These are phyloP conservation scores for Prionailurus bengalensis DNA, from an alignment of 2,113 vertebrate species.

Conservation along the genomic window DNA sequence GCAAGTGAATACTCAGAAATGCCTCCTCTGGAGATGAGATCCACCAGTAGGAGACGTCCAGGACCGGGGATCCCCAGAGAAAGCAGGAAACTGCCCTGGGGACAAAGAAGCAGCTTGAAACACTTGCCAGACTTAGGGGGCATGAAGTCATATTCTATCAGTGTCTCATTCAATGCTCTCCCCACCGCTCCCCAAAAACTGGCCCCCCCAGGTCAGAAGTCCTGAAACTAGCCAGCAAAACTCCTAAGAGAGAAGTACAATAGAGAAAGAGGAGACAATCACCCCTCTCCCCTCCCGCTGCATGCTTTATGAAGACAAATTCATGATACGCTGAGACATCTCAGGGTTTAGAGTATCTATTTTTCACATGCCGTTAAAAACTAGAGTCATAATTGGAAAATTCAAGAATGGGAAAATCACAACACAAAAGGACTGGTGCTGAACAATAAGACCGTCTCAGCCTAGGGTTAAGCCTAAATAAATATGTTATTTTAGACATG, in stretches of 20 bases:
- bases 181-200: not conserved
- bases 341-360: not conserved
- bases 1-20: not conserved
- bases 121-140: not conserved
- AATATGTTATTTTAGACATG: not conserved
- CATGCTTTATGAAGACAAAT: not conserved
- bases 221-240: not conserved
- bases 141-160: not conserved
- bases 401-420: not conserved
- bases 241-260: not conserved
- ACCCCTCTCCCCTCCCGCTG: not conserved
- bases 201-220: not conserved
- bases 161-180: not conserved
- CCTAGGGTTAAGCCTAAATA: not conserved
- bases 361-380: not conserved
- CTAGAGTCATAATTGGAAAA: not conserved
- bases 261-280: not conserved
- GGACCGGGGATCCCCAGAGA: not conserved
- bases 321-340: not conserved
- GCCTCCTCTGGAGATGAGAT: not conserved
- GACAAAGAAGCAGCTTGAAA: slow-evolving; percentile 18
- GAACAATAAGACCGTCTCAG: not conserved
- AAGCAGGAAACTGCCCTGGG: not conserved
- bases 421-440: not conserved
- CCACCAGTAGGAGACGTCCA: not conserved